phyloP scores from a whole-genome alignment of 2,797 vertebrate genomes.

The Iguana delicatissima region DNA sequence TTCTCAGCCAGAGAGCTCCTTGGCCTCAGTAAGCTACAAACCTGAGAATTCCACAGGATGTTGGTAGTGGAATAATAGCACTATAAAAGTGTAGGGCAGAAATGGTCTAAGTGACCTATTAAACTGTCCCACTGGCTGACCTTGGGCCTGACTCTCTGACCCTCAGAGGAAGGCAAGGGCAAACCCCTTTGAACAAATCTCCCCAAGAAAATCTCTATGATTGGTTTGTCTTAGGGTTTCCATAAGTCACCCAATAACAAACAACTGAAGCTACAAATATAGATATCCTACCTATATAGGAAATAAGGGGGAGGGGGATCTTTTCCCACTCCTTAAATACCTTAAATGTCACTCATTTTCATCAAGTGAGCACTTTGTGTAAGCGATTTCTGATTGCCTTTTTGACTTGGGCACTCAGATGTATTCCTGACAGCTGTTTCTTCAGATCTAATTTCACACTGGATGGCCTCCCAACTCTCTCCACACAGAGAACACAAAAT shows the following conservation, averaged over 20 bases:
- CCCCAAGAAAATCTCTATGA: background rate
- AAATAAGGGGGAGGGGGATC: background rate
- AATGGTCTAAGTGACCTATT: no score
- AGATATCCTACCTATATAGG: background rate
- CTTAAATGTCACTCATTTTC: background rate
- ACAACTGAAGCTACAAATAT: background rate
- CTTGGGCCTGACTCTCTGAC: no score
- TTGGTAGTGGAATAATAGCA: no score
- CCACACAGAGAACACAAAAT: background rate
- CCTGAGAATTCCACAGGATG: no score
- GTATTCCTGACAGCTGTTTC: constrained; percentile 8
- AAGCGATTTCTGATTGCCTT: background rate
- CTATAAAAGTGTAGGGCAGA: no score
- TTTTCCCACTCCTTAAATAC: background rate
- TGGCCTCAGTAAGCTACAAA: no score
- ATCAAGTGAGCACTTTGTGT: background rate
- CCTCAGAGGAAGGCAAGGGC: no score
- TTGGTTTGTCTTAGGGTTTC: no score
- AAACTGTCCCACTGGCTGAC: no score
- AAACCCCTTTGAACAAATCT: no score
- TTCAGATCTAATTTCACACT: constrained; percentile 1
- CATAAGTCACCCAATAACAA: background rate
- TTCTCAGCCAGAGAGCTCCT: no score
- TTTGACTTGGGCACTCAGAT: background rate
- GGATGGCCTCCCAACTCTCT: background rate